phyloP scores from a whole-genome alignment of 2,888 invertebrate species.

The Cephus rjabovi region DNA sequence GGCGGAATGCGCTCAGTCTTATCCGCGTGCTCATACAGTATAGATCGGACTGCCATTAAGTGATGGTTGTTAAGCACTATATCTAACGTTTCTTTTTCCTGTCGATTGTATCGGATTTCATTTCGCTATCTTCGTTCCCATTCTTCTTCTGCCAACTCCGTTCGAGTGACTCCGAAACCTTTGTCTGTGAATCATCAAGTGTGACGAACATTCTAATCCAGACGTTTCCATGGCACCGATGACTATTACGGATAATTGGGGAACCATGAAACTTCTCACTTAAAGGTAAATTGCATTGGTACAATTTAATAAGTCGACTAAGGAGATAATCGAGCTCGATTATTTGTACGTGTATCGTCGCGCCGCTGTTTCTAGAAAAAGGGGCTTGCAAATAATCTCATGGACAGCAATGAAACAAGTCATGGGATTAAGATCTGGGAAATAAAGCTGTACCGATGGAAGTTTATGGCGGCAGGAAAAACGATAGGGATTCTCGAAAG shows the following conservation, averaged over 20 bases:
- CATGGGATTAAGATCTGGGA: background rate
- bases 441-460: background rate
- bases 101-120: background rate
- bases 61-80: background rate
- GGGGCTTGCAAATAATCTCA: background rate
- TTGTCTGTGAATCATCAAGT: background rate
- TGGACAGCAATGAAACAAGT: background rate
- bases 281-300: background rate
- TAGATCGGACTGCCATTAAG: background rate
- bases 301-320: background rate
- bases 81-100: background rate
- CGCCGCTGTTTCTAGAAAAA: background rate
- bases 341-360: background rate
- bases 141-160: background rate
- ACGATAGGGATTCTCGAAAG: background rate
- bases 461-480: background rate
- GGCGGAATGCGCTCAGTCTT: constrained; percentile 61
- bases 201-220: background rate
- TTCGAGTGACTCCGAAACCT: background rate
- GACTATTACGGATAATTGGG: background rate
- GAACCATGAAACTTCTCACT: background rate
- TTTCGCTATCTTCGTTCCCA: background rate
- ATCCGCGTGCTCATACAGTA: constrained; percentile 52
- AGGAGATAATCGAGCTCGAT: background rate
- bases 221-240: background rate